Conservation (phyloP, 2,113 vertebrate species). For the Osmerus eperlanus region DNA sequence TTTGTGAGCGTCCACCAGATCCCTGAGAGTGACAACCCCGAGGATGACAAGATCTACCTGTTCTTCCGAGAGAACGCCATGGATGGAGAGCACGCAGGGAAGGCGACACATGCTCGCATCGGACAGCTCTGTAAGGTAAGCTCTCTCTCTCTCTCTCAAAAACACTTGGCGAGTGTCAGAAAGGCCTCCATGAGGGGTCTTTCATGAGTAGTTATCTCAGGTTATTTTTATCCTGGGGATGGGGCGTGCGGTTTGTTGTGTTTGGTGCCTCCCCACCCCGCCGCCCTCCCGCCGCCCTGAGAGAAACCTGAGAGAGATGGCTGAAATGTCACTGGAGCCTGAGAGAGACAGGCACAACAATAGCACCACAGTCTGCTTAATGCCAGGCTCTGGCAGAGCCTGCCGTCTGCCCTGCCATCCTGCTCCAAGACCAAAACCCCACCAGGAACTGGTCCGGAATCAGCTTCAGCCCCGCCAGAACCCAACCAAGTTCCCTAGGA, state of each 20-base stretch:
- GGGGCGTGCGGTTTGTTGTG: constrained; percentile 54
- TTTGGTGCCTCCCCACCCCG: constrained; percentile 6
- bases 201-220: constrained; percentile 51
- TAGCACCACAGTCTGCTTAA: constrained; percentile 54
- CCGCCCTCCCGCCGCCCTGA: constrained; percentile 24
- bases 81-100: constrained; percentile 92
- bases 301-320: constrained; percentile 61
- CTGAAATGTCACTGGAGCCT: constrained; percentile 64
- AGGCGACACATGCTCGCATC: constrained; percentile 93
- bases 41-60: constrained; percentile 97
- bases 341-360: constrained; percentile 52
- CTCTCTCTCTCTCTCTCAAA: constrained; percentile 1
- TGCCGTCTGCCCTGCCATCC: constrained; percentile 27
- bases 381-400: constrained; percentile 49
- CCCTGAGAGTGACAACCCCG: constrained; percentile 94
- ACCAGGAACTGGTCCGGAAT: constrained; percentile 37
- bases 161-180: constrained; percentile 45
- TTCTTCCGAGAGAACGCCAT: constrained; percentile 98
- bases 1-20: constrained; percentile 89
- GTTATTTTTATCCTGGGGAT: constrained; percentile 56
- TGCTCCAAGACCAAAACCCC: constrained; percentile 42
- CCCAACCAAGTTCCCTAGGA: constrained; percentile 27
- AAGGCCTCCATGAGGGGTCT: constrained; percentile 44
- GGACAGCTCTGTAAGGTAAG: constrained; percentile 96
- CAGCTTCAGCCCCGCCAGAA: constrained; percentile 31